A percentile compares a stretch with the other conserved stretches of the same genome.
phyloP scores from a whole-genome alignment of 2,888 invertebrate species.

The Melieria picta region DNA sequence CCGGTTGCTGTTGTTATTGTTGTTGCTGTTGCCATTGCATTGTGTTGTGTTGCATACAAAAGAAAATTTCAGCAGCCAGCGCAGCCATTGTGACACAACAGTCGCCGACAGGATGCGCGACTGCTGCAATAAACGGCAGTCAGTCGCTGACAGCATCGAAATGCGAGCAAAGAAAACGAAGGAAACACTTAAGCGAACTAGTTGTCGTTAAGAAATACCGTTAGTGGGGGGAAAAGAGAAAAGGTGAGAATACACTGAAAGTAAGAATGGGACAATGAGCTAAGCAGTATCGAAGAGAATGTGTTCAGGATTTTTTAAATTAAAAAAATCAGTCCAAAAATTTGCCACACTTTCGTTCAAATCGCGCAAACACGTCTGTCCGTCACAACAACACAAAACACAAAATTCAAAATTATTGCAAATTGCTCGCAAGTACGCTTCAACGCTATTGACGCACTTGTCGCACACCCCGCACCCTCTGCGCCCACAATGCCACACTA shows the following conservation, averaged over 20 bases:
- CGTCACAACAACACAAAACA: too few species aligned
- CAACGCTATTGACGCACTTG: conserved; percentile 16
- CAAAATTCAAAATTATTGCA: conserved; percentile 46
- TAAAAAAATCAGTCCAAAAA: too few species aligned
- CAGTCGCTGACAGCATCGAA: neutral
- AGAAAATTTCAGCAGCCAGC: too few species aligned
- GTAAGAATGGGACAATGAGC: too few species aligned
- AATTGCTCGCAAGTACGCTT: conserved; percentile 48
- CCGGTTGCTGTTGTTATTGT: conserved; percentile 22
- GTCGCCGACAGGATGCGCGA: conserved; percentile 21
- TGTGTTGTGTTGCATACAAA: too few species aligned
- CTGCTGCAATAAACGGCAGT: conserved; percentile 23
- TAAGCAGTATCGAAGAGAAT: too few species aligned
- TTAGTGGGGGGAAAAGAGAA: too few species aligned
- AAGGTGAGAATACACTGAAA: too few species aligned
- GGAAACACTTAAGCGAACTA: neutral
- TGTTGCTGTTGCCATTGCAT: conserved; percentile 2
- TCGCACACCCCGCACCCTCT: conserved; percentile 3
- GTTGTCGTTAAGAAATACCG: too few species aligned
- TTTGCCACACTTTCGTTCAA: too few species aligned
- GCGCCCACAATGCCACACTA: neutral
- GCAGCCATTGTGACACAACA: neutral
- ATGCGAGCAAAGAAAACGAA: neutral
- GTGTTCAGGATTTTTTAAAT: too few species aligned
- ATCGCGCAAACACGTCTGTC: too few species aligned